A percentile compares a stretch with the other conserved stretches of the same genome.
phyloP scores from a whole-genome alignment of 2,797 vertebrate species.

The Trachops cirrhosus region DNA sequence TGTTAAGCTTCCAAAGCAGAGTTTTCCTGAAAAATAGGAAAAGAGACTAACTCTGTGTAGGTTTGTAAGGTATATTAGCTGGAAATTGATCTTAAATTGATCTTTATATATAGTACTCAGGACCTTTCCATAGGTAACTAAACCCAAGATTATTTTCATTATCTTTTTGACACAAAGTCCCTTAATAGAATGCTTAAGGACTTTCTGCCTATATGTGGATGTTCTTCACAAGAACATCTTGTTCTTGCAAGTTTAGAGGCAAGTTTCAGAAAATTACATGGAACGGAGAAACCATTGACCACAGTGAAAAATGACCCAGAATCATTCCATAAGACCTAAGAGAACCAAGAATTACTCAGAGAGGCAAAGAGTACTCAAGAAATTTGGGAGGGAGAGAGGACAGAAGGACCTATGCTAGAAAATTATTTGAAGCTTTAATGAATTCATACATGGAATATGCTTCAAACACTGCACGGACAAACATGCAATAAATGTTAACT shows the following conservation, averaged over 20 bases:
- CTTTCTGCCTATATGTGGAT: background rate
- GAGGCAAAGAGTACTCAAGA: background rate
- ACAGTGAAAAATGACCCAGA: background rate
- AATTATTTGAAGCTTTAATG: background rate
- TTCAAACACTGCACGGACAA: background rate
- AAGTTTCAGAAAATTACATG: background rate
- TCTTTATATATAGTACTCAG: background rate
- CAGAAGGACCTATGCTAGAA: background rate
- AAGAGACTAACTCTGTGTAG: background rate
- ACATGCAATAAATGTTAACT: background rate
- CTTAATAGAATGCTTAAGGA: background rate
- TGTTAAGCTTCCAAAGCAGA: background rate
- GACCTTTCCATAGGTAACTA: background rate
- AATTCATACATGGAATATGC: background rate
- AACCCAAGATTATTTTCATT: background rate
- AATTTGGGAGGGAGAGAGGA: background rate
- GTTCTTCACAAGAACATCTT: background rate
- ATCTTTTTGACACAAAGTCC: background rate
- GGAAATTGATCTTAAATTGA: background rate
- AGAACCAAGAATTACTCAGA: background rate
- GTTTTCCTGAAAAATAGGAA: background rate
- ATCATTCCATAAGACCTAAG: background rate
- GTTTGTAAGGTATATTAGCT: background rate
- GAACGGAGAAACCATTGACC: background rate
- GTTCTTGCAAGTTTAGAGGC: background rate